phyloP scores from a whole-genome alignment of 2,797 vertebrate species.

The Sparidentex hasta region DNA sequence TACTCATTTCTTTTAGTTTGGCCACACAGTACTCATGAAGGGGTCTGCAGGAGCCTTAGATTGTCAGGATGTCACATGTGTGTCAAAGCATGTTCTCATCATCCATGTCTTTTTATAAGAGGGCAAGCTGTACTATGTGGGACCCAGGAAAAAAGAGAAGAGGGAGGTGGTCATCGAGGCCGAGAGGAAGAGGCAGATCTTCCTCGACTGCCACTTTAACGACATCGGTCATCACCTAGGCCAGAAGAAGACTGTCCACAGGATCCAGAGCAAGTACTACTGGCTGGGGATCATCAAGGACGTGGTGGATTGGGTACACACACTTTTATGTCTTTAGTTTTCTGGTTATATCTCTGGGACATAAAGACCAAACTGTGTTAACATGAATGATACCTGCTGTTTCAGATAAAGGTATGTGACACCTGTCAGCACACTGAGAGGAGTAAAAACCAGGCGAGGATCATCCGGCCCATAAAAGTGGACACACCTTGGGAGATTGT shows the following conservation, averaged over 20 bases:
- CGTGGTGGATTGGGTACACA: slow-evolving; percentile 92
- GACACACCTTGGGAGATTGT: slow-evolving; percentile 92
- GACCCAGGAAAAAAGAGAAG: slow-evolving; percentile 92
- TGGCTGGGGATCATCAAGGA: slow-evolving; percentile 96
- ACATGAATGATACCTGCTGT: background rate
- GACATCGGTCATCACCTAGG: slow-evolving; percentile 92
- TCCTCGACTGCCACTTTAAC: slow-evolving; percentile 92
- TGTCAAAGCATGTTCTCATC: background rate
- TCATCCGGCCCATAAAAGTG: slow-evolving; percentile 87
- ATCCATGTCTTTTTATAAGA: slow-evolving; percentile 72
- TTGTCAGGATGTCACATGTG: background rate
- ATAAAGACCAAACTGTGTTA: background rate
- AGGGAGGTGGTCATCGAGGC: slow-evolving; percentile 93
- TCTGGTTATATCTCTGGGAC: background rate
- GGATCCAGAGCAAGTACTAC: slow-evolving; percentile 94
- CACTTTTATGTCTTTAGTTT: background rate
- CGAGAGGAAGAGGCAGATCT: slow-evolving; percentile 89
- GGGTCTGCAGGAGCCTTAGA: background rate
- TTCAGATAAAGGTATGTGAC: slow-evolving; percentile 93
- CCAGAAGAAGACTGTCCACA: slow-evolving; percentile 93
- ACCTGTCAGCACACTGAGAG: slow-evolving; percentile 91
- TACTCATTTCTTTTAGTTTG: background rate
- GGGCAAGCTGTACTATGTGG: slow-evolving; percentile 91
- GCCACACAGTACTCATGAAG: background rate
- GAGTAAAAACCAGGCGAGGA: slow-evolving; percentile 86